Evolutionary conservation across 1,140 invertebrate genomes (phyloP).

Genomic region (Sminthurinus signatus): DNA sequence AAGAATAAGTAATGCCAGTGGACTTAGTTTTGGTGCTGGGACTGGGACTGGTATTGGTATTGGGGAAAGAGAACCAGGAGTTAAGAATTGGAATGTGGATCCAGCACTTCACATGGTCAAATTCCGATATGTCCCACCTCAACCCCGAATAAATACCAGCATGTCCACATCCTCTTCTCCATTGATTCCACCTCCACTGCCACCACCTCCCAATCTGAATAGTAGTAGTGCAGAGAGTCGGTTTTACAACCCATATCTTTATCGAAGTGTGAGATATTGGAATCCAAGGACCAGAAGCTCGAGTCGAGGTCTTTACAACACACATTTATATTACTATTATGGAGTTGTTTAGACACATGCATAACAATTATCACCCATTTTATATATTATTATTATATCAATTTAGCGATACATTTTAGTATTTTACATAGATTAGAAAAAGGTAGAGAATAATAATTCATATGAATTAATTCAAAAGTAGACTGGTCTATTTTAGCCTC

Average conservation of each 20-base stretch:
- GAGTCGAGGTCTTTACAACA: conserved; percentile 34
- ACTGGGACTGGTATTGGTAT: not conserved
- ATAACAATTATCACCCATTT: not conserved
- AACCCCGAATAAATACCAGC: conserved; percentile 38
- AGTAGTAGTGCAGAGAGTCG: conserved; percentile 22
- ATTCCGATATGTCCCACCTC: conserved; percentile 64
- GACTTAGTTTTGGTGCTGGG: too few species aligned
- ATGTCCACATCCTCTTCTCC: conserved; percentile 44
- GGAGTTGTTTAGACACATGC: conserved; percentile 35
- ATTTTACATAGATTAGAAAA: too few species aligned
- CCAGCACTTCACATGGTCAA: conserved; percentile 64
- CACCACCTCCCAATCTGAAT: conserved; percentile 9
- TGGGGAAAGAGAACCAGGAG: not conserved
- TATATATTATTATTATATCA: too few species aligned
- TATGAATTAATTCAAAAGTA: too few species aligned
- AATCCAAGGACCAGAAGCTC: conserved; percentile 28
- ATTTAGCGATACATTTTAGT: too few species aligned
- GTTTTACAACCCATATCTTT: conserved; percentile 29
- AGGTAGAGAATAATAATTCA: too few species aligned
- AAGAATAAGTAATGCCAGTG: conserved; percentile 9
- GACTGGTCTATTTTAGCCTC: too few species aligned
- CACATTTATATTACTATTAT: conserved; percentile 35
- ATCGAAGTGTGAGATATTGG: conserved; percentile 33
- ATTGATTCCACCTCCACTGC: conserved; percentile 43
- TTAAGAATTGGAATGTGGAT: conserved; percentile 59